Base-by-base conservation (phyloP, 2,797 vertebrate species). In the Poecilia velifera region DNA sequence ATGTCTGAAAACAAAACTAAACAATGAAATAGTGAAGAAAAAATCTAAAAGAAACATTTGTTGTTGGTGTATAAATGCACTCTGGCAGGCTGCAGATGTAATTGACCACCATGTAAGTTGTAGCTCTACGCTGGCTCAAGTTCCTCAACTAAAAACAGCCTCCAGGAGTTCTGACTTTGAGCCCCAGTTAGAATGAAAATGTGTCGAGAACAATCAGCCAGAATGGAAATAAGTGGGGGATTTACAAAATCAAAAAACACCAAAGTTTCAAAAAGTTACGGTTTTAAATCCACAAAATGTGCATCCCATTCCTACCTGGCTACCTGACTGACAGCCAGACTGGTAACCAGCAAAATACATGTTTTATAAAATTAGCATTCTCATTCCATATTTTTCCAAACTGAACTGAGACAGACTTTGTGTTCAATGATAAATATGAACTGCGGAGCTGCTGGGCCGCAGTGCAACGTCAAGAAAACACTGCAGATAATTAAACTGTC, bases 401-500 rank as follows among this genome's bases (percentile, higher is more conserved):
- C 57, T 31, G 57, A 31, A 62, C n/a, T 31, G 13, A 62, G 57
- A 28, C 57, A 14, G 4, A 28, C n/a, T 14, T 59, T 14, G 4
- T 14, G 53, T n/a, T 55, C 53, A 28, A 28, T 28, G 53, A 28
- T 62, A 34, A 62, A 31, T 34, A 16, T 28, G n/a, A 28, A 34
- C 28, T 34, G 57, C 16, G 57, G 57, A 28, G 3, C 25, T 57
- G 53, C 25, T 31, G 55, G n/a, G 14, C n/a, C 12, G 1, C 10
- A 59, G 55, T n/a, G 25, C 13, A 34, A 9, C 28, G 0, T 9
- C 45, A 72, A 72, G 45, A 31, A 46, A 72, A 14, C 2, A 28
- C 68, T 46, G 45, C 45, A 49, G 36, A 31, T 47, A 31, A 72
- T 72, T 10, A 72, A 72, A 72, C 43, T 72, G 70, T 72, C 43